Percentiles rank a stretch among this genome's conserved stretches.
Evolutionary conservation across 2,797 vertebrate species (phyloP).

Genomic region (Antrozous pallidus): DNA sequence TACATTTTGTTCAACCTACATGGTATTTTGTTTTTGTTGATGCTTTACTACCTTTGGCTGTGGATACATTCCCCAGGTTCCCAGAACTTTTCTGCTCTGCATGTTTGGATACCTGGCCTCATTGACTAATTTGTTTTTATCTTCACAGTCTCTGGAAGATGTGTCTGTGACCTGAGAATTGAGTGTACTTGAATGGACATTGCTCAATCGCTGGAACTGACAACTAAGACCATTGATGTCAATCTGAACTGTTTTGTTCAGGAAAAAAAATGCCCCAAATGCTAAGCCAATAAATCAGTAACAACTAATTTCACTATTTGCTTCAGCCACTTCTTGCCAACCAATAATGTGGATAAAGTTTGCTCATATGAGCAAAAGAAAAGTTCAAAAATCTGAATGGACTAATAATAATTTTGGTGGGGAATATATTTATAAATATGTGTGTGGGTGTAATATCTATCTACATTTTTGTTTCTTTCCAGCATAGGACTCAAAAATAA

Average conservation of each 20-base stretch:
- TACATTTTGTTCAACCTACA: neutral
- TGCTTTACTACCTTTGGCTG: neutral
- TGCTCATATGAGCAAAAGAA: neutral
- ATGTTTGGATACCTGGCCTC: neutral
- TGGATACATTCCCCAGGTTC: neutral
- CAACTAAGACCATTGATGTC: neutral
- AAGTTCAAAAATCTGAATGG: neutral
- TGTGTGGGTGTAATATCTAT: neutral
- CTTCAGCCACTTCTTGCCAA: neutral
- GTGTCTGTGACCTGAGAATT: neutral
- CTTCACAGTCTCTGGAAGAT: neutral
- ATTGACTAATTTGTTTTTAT: neutral
- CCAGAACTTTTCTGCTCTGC: neutral
- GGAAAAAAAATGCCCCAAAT: neutral
- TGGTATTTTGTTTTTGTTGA: neutral
- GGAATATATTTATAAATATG: neutral
- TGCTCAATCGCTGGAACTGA: neutral
- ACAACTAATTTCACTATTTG: neutral
- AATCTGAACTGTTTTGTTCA: neutral
- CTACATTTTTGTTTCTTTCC: neutral
- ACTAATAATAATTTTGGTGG: neutral
- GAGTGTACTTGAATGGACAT: neutral
- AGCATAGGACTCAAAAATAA: neutral
- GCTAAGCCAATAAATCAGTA: neutral
- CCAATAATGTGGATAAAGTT: neutral